phyloP scores from a whole-genome alignment of 2,888 invertebrate genomes.

The Auanema sp. region DNA sequence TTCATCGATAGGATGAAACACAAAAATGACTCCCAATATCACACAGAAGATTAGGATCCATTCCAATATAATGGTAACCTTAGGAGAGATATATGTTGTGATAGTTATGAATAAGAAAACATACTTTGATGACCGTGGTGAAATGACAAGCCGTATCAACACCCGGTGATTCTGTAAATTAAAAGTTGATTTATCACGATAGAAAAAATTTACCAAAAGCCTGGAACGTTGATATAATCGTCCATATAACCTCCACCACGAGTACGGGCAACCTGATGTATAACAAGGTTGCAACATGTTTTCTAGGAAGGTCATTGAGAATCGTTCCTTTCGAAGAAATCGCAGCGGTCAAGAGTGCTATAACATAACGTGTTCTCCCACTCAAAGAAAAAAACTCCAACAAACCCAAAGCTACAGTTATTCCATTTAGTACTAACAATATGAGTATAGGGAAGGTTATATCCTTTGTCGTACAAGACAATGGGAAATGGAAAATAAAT shows the following conservation, averaged over 20 bases:
- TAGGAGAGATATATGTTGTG: not conserved
- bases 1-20: constrained; percentile 41
- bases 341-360: constrained; percentile 50
- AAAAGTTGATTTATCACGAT: not conserved
- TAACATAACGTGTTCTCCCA: constrained; percentile 7
- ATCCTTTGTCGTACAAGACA: constrained; percentile 42
- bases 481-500: constrained; percentile 54
- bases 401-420: constrained; percentile 28
- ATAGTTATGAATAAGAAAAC: not conserved
- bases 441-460: constrained; percentile 27
- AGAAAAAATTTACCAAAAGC: constrained; percentile 44
- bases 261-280: constrained; percentile 77
- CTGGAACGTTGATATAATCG: constrained; percentile 78
- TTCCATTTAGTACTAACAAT: constrained; percentile 64
- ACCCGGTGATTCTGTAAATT: constrained; percentile 20
- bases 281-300: constrained; percentile 65
- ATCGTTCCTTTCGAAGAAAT: constrained; percentile 74
- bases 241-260: constrained; percentile 78
- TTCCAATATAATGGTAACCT: constrained; percentile 55
- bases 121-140: constrained; percentile 27
- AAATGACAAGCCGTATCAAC: constrained; percentile 31
- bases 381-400: constrained; percentile 1
- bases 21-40: constrained; percentile 46
- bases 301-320: constrained; percentile 75
- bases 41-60: constrained; percentile 55